Evolutionary conservation across 2,888 invertebrate species (phyloP).

Genomic region (Torymus tubicola): DNA sequence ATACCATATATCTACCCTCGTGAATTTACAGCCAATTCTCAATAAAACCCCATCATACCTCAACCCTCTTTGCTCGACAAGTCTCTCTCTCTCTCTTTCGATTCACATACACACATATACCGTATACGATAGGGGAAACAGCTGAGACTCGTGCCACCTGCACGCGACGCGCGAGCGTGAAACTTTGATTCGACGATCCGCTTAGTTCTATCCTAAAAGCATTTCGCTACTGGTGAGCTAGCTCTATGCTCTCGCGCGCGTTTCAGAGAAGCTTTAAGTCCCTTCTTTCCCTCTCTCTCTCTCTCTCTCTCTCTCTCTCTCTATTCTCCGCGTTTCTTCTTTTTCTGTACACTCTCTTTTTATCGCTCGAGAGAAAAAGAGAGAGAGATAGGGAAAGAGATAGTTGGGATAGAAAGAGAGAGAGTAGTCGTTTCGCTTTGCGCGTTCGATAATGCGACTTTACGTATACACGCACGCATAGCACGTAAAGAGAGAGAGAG

Average conservation of each 20-base stretch:
- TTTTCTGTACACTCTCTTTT: conserved; percentile 11
- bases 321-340: not conserved
- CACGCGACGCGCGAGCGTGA: conserved; percentile 32
- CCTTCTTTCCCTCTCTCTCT: not conserved
- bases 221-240: conserved; percentile 48
- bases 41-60: no score
- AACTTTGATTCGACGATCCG: conserved; percentile 56
- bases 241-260: conserved; percentile 25
- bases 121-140: not conserved
- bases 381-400: no score
- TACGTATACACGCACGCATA: not conserved
- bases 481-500: not conserved
- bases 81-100: no score
- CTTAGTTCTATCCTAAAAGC: conserved; percentile 59
- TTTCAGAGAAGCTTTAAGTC: conserved; percentile 41
- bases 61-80: no score
- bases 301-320: not conserved
- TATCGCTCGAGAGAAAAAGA: not conserved
- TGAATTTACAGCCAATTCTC: not conserved
- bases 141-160: conserved; percentile 34
- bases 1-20: not conserved
- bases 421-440: conserved; percentile 24
- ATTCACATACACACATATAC: not conserved
- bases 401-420: no score
- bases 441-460: conserved; percentile 49